Percentiles rank a stretch among this genome's conserved stretches.
phyloP scores from a whole-genome alignment of 2,888 invertebrate species.

The Sclerodermus sp. region DNA sequence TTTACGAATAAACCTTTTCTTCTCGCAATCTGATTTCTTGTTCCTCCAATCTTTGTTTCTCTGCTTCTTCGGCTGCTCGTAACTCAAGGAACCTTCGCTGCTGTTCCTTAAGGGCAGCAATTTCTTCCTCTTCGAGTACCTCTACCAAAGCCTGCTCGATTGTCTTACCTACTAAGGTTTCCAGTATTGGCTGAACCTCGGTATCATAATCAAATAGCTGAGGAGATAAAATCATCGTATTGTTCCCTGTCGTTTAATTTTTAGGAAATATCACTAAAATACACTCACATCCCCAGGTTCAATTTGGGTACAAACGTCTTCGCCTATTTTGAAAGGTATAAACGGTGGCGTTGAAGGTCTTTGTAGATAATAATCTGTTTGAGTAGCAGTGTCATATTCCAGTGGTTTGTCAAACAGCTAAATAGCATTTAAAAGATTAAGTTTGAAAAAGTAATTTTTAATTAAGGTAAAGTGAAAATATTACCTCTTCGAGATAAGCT shows the following conservation, averaged over 20 bases:
- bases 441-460: background rate
- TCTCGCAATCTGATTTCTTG: slow-evolving; percentile 70
- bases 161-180: slow-evolving; percentile 86
- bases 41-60: slow-evolving; percentile 78
- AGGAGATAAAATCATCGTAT: slow-evolving; percentile 11
- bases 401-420: slow-evolving; percentile 73
- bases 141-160: slow-evolving; percentile 87
- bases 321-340: slow-evolving; percentile 77
- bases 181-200: slow-evolving; percentile 87
- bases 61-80: slow-evolving; percentile 80
- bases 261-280: background rate
- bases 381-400: slow-evolving; percentile 77
- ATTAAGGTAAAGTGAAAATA: background rate
- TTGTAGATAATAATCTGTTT: slow-evolving; percentile 86
- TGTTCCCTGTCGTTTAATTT: background rate
- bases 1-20: slow-evolving; percentile 64
- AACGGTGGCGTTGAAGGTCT: slow-evolving; percentile 79
- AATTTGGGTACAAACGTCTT: slow-evolving; percentile 84
- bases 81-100: slow-evolving; percentile 73
- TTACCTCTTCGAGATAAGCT: slow-evolving; percentile 81
- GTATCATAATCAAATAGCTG: slow-evolving; percentile 89
- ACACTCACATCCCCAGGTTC: slow-evolving; percentile 79
- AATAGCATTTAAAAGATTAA: slow-evolving; percentile 60
- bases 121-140: slow-evolving; percentile 90
- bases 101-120: slow-evolving; percentile 78